phyloP scores from a whole-genome alignment of 1,140 invertebrate species.

The Lepidurus packardi region DNA sequence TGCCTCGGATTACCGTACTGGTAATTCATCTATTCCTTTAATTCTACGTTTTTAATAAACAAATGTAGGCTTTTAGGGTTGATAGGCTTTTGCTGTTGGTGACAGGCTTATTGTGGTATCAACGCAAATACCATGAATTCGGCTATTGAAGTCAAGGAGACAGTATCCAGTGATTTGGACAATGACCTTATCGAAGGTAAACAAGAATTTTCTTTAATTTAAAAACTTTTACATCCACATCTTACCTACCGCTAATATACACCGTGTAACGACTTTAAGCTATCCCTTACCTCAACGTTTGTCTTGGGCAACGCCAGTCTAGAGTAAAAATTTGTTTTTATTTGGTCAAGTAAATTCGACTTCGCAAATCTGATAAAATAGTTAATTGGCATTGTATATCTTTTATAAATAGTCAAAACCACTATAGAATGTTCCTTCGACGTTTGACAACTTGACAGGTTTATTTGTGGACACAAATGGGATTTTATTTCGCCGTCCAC shows the following conservation, averaged over 20 bases:
- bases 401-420: too few species aligned
- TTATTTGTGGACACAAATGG: too few species aligned
- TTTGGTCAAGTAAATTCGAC: not conserved
- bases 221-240: not conserved
- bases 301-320: not conserved
- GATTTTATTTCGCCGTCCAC: too few species aligned
- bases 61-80: not conserved
- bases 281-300: not conserved
- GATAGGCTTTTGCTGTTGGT: not conserved
- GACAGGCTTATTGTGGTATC: not conserved
- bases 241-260: not conserved
- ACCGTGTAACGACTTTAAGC: conserved; percentile 27
- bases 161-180: conserved; percentile 28
- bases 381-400: not conserved
- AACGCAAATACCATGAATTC: conserved; percentile 28
- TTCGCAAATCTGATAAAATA: not conserved
- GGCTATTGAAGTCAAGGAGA: conserved; percentile 32
- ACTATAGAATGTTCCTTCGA: too few species aligned
- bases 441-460: too few species aligned
- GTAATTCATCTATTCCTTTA: not conserved
- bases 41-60: not conserved
- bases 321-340: not conserved
- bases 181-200: conserved; percentile 29
- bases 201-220: conserved; percentile 9
- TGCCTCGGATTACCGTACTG: not conserved